These are phyloP conservation scores for Seriola quinqueradiata DNA, from an alignment of 2,113 vertebrate genomes.

Conservation along the genomic window DNA sequence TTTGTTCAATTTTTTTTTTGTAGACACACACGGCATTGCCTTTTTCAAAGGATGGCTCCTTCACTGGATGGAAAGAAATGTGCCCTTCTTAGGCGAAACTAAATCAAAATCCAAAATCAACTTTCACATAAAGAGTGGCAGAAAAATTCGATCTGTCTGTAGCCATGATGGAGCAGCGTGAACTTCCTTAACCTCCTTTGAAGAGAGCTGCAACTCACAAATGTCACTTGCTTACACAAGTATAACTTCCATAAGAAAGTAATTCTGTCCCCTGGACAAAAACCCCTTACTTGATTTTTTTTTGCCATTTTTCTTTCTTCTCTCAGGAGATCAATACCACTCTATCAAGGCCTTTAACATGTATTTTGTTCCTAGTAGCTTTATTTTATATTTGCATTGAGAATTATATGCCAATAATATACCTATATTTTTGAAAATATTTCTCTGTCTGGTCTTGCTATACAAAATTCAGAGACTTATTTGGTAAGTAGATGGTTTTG, in stretches of 20 bases:
- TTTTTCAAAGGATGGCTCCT: background rate
- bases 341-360: background rate
- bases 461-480: no score
- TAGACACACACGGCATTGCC: constrained; percentile 4
- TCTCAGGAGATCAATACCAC: background rate
- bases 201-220: constrained; percentile 24
- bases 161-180: constrained; percentile 17
- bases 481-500: no score
- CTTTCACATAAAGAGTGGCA: constrained; percentile 30
- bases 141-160: constrained; percentile 16
- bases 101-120: constrained; percentile 42
- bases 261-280: background rate
- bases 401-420: no score
- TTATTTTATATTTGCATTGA: no score
- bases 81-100: constrained; percentile 17
- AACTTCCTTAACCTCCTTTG: constrained; percentile 25
- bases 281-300: no score
- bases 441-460: no score
- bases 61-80: constrained; percentile 5
- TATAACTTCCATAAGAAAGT: constrained; percentile 39
- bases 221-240: constrained; percentile 42
- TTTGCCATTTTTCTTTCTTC: background rate
- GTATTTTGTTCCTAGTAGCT: background rate
- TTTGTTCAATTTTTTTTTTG: background rate
- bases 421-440: no score